phyloP scores from a whole-genome alignment of 2,797 vertebrate genomes.

The Onychomys leucogaster region DNA sequence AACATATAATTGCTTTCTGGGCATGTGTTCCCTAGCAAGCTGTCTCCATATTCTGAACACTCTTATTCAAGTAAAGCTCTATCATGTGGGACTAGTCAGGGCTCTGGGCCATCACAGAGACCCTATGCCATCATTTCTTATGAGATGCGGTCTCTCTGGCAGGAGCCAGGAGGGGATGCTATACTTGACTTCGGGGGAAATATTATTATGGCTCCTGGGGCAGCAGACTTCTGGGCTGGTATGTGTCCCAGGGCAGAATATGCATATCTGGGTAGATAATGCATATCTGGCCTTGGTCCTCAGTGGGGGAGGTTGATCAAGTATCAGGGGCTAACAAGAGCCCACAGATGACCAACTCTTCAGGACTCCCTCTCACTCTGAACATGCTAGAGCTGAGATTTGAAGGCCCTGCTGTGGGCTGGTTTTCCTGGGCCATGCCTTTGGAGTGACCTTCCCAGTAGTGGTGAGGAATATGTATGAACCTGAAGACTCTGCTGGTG shows the following conservation, averaged over 20 bases:
- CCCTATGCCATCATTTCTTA: accelerated
- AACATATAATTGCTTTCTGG: background rate
- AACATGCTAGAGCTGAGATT: background rate
- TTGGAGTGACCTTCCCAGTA: background rate
- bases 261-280: background rate
- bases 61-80: constrained; percentile 30
- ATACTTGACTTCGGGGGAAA: background rate
- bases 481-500: background rate
- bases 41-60: background rate
- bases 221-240: background rate
- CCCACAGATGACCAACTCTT: background rate
- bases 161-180: background rate
- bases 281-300: background rate
- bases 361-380: background rate
- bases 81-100: background rate
- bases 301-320: background rate
- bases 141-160: background rate
- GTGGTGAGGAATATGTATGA: background rate
- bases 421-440: background rate
- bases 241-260: background rate
- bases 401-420: background rate
- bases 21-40: background rate
- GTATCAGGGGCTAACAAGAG: background rate
- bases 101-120: background rate
- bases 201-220: background rate